Evolutionary conservation across 2,113 vertebrate genomes (phyloP).

Genomic region (Toxotes chatareus): DNA sequence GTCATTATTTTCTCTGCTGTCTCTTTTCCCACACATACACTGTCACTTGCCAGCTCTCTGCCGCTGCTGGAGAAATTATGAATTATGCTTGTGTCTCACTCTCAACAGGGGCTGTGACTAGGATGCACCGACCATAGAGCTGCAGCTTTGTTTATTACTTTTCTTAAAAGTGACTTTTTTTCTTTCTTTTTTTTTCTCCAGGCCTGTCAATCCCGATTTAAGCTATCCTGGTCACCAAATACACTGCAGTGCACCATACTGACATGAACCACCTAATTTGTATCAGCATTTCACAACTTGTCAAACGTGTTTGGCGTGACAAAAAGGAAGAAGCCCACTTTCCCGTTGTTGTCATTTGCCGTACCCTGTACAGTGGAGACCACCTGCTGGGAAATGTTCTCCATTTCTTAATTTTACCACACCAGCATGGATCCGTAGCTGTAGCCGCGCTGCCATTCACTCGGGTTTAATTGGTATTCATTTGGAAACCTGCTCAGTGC

Average conservation of each 20-base stretch:
- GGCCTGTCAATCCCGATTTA: slow-evolving; percentile 50
- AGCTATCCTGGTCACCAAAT: slow-evolving; percentile 15
- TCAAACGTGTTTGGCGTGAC: slow-evolving; percentile 21
- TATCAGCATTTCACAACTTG: slow-evolving; percentile 42
- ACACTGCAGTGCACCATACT: not conserved
- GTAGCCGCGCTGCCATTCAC: slow-evolving; percentile 37
- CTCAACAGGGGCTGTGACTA: slow-evolving; percentile 44
- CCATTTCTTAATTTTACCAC: slow-evolving; percentile 45
- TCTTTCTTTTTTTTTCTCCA: not conserved
- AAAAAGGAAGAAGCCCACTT: slow-evolving; percentile 28
- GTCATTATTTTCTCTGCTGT: slow-evolving; percentile 75
- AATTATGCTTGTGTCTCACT: slow-evolving; percentile 69
- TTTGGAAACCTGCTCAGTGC: slow-evolving; percentile 15
- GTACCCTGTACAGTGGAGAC: slow-evolving; percentile 21
- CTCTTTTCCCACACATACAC: slow-evolving; percentile 49
- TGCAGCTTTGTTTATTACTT: slow-evolving; percentile 59
- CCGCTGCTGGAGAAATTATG: slow-evolving; percentile 59
- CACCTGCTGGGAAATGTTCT: slow-evolving; percentile 37
- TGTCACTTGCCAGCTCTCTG: slow-evolving; percentile 61
- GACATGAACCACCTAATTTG: slow-evolving; percentile 38
- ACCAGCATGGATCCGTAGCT: slow-evolving; percentile 36
- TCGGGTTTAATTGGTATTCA: slow-evolving; percentile 66
- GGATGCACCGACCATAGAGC: slow-evolving; percentile 44
- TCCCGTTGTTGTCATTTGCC: slow-evolving; percentile 41
- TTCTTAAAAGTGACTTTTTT: slow-evolving; percentile 24